These are phyloP conservation scores for Phenganax stokvisi DNA, from an alignment of 92 coral and sea anemone genomes.

Conservation along the genomic window DNA sequence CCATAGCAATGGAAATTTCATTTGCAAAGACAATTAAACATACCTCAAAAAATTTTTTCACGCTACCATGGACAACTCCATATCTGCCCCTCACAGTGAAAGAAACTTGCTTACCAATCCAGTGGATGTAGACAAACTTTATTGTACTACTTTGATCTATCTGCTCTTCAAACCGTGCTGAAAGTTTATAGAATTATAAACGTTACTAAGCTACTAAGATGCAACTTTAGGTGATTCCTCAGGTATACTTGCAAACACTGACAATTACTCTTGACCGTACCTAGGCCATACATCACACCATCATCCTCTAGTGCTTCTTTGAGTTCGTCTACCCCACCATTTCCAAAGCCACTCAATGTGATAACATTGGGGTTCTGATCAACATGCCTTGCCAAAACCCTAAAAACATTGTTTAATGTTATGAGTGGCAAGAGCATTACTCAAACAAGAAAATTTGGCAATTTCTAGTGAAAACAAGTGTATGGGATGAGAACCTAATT, in stretches of 20 bases:
- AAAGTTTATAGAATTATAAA: neutral
- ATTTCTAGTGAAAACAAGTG: no score
- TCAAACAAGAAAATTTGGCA: neutral
- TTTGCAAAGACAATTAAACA: neutral
- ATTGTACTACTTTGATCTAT: conserved; percentile 64
- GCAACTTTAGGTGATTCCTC: no score
- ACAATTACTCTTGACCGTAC: conserved; percentile 32
- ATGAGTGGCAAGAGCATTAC: no score
- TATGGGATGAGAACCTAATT: no score
- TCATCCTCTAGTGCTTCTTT: conserved; percentile 52
- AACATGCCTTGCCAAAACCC: conserved; percentile 75
- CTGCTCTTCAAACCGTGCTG: conserved; percentile 63
- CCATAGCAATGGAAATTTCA: neutral
- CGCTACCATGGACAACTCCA: conserved; percentile 91
- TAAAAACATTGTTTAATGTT: neutral
- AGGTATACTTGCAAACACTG: no score
- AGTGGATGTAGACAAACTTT: conserved; percentile 86
- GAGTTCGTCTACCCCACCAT: conserved; percentile 71
- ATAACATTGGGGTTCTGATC: conserved; percentile 58
- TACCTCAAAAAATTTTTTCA: conserved; percentile 61
- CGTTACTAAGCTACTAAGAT: no score
- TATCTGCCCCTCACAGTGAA: conserved; percentile 70
- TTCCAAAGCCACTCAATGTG: conserved; percentile 58
- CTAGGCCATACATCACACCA: conserved; percentile 88
- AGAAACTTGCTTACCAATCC: conserved; percentile 82